phyloP scores from a whole-genome alignment of 2,113 vertebrate genomes.

The Eurystomus gularis region DNA sequence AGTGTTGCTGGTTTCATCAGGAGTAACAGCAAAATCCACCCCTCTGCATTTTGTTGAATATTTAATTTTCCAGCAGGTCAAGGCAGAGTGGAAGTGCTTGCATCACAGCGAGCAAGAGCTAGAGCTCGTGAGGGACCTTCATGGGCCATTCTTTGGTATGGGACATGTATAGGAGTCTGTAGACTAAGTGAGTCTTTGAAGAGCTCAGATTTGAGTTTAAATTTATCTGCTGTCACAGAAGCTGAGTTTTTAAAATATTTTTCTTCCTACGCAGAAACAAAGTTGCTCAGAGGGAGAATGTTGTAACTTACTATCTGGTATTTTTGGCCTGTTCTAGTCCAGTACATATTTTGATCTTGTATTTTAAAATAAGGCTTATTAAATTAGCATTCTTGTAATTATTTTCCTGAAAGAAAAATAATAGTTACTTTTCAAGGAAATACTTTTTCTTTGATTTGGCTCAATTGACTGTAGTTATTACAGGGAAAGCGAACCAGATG shows the following conservation, averaged over 20 bases:
- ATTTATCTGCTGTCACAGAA: background rate
- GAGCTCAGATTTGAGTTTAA: background rate
- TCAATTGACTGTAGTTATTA: conserved; percentile 27
- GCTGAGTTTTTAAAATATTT: background rate
- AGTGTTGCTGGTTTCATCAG: background rate
- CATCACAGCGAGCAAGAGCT: fast-evolving
- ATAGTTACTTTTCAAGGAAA: conserved; percentile 4
- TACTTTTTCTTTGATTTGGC: conserved; percentile 25
- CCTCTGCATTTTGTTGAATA: background rate
- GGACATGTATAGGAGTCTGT: background rate
- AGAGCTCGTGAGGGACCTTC: background rate
- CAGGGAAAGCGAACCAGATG: conserved; percentile 54
- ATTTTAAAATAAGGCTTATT: background rate
- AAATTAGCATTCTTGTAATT: background rate
- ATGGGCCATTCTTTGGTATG: background rate
- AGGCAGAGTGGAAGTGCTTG: background rate
- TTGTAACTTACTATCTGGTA: background rate
- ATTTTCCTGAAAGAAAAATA: conserved; percentile 13
- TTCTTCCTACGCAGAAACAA: background rate
- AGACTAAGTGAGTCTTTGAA: background rate
- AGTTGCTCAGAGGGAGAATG: background rate
- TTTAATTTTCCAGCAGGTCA: background rate
- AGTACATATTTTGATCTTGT: background rate
- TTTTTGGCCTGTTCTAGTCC: background rate
- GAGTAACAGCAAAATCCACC: background rate